Conservation (phyloP, 2,888 invertebrate genomes). For the Lasioglossum morio region DNA sequence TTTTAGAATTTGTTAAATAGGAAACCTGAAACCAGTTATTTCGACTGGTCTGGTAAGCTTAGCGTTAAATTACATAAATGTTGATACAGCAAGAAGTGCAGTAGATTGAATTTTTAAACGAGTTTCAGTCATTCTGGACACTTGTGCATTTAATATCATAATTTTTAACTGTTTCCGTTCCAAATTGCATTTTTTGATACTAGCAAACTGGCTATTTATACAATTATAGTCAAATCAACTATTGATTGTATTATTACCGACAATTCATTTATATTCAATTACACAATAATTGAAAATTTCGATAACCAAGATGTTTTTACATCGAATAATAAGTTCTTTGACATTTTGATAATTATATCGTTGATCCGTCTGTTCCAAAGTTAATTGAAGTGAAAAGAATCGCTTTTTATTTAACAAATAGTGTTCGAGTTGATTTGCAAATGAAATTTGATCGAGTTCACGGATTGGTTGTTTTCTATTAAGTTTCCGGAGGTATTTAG, state of each 20-base stretch:
- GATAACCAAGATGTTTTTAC: neutral
- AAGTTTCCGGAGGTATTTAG: neutral
- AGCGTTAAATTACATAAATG: conserved; percentile 1
- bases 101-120: neutral
- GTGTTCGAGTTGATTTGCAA: neutral
- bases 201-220: too few species aligned
- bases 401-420: neutral
- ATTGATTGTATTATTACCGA: too few species aligned
- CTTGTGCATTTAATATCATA: neutral
- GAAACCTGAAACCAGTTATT: neutral
- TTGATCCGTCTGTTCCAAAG: neutral
- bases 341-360: neutral
- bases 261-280: too few species aligned
- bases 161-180: neutral
- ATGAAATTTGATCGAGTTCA: neutral
- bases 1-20: neutral
- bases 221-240: too few species aligned
- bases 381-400: neutral
- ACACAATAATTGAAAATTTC: neutral
- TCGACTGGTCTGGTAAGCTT: neutral
- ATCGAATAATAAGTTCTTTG: neutral
- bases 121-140: neutral
- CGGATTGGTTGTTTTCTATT: neutral
- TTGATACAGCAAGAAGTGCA: neutral
- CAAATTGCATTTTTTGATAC: neutral